Evolutionary conservation across 2,797 vertebrate species (phyloP).

Genomic region (Cuculus canorus): DNA sequence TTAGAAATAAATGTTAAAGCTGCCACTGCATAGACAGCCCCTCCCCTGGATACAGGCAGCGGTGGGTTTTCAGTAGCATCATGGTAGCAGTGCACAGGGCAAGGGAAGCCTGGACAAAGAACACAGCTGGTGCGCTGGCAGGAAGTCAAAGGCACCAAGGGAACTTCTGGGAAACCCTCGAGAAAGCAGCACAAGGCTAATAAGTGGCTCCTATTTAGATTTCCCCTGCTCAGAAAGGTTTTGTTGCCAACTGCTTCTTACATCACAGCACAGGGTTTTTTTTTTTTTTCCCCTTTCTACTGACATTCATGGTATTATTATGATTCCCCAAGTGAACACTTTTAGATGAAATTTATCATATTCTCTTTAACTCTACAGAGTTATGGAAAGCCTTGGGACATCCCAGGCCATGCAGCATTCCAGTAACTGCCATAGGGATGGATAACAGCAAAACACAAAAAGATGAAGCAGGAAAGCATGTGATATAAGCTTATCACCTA

Average conservation of each 20-base stretch:
- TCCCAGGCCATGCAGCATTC: background rate
- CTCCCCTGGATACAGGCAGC: background rate
- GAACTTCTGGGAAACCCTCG: slow-evolving; percentile 39
- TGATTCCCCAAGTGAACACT: background rate
- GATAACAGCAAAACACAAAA: background rate
- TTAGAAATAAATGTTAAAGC: background rate
- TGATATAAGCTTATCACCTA: background rate
- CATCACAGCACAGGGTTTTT: background rate
- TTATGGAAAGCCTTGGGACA: background rate
- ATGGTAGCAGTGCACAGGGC: rapidly evolving
- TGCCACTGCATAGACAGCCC: background rate
- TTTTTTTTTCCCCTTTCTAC: background rate
- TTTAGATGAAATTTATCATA: slow-evolving; percentile 14
- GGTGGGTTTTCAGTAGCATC: background rate
- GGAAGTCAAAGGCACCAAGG: background rate
- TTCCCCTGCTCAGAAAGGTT: background rate
- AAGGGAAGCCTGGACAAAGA: background rate
- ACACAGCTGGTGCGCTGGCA: slow-evolving; percentile 25
- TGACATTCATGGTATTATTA: background rate
- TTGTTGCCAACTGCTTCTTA: slow-evolving; percentile 42
- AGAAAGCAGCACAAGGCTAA: slow-evolving; percentile 20
- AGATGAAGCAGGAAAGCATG: background rate
- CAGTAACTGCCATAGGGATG: background rate
- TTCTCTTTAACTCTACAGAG: background rate
- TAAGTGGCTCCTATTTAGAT: background rate